phyloP scores from a whole-genome alignment of 2,113 vertebrate species.

The Colius striatus region DNA sequence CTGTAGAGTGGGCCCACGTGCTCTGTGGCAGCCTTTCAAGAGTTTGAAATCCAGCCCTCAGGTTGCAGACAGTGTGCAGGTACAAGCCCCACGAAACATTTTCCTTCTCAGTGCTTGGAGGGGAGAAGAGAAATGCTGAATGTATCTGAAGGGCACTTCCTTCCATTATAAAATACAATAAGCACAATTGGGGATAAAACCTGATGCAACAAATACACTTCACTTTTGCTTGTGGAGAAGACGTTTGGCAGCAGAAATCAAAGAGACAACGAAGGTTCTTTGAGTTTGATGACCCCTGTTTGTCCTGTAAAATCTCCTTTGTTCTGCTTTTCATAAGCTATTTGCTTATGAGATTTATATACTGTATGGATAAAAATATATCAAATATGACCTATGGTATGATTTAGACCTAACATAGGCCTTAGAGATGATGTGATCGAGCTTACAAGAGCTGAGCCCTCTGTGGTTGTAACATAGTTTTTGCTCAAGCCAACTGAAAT shows the following conservation, averaged over 20 bases:
- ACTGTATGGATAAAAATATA: neutral
- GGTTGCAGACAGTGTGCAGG: neutral
- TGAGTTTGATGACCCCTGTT: neutral
- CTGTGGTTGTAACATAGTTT: neutral
- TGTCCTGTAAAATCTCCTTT: neutral
- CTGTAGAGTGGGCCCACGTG: neutral
- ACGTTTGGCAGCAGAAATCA: neutral
- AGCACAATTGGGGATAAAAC: neutral
- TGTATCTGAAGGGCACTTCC: neutral
- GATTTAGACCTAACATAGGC: neutral
- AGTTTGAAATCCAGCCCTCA: neutral
- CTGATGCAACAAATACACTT: neutral
- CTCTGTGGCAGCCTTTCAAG: accelerated
- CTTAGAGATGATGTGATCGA: neutral
- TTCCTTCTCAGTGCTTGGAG: neutral
- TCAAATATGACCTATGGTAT: neutral
- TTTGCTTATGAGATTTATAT: neutral
- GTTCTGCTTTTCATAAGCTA: neutral
- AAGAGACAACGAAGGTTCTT: neutral
- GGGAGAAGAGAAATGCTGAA: neutral
- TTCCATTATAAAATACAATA: neutral
- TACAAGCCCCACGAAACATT: neutral
- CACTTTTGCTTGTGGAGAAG: neutral
- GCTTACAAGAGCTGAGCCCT: neutral
- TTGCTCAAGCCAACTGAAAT: neutral